Percentiles rank a stretch among this genome's conserved stretches.
phyloP scores from a whole-genome alignment of 2,888 invertebrate genomes.

The Sarcophaga rosellei region DNA sequence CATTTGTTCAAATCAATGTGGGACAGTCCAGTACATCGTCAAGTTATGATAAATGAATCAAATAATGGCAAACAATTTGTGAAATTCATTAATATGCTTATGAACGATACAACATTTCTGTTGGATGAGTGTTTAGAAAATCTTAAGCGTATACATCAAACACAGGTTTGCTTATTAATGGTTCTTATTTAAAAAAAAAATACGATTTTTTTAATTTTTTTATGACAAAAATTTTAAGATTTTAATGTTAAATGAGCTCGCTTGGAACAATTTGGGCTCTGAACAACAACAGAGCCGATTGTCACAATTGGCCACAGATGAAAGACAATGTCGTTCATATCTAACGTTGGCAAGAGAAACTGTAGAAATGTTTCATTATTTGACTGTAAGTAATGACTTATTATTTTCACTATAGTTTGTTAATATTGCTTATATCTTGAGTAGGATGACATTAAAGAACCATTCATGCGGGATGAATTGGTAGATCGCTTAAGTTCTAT shows the following conservation, averaged over 20 bases:
- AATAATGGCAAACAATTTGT: conserved; percentile 96
- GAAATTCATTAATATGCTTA: conserved; percentile 97
- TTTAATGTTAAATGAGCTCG: conserved; percentile 86
- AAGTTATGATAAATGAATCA: conserved; percentile 95
- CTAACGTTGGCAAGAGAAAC: conserved; percentile 96
- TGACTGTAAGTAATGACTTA: conserved; percentile 85
- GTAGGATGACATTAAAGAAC: conserved; percentile 92
- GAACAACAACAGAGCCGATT: conserved; percentile 89
- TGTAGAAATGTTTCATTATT: conserved; percentile 98
- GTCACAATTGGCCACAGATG: conserved; percentile 91
- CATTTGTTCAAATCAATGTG: conserved; percentile 98
- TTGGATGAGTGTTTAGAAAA: conserved; percentile 97
- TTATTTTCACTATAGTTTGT: not conserved
- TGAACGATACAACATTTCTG: conserved; percentile 98
- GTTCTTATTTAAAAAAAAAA: not conserved
- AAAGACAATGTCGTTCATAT: conserved; percentile 94
- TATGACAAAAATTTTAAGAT: conserved; percentile 68
- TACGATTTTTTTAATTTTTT: not conserved
- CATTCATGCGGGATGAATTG: conserved; percentile 95
- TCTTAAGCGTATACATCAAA: conserved; percentile 92
- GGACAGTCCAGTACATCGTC: conserved; percentile 93
- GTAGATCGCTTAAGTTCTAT: conserved; percentile 97
- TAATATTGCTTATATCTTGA: not conserved
- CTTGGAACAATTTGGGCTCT: conserved; percentile 86
- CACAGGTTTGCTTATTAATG: conserved; percentile 85